phyloP scores from a whole-genome alignment of 2,113 vertebrate species.

The Sarotherodon lohbergeri region DNA sequence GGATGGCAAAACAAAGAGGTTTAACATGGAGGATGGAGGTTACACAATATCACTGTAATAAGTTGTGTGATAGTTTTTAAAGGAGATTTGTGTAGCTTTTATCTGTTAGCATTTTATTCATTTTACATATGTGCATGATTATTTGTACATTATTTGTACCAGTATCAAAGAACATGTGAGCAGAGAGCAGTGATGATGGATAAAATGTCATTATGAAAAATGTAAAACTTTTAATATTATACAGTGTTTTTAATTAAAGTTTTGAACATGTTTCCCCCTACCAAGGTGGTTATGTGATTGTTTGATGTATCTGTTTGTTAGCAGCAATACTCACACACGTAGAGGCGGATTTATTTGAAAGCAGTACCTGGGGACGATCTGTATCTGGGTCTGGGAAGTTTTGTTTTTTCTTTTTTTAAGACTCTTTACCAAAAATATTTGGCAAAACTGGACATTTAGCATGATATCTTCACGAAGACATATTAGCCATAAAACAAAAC shows the following conservation, averaged over 20 bases:
- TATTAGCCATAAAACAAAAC: neutral
- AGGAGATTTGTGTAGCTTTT: neutral
- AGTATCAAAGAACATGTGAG: neutral
- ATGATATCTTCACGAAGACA: neutral
- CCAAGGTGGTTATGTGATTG: neutral
- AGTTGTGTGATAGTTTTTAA: neutral
- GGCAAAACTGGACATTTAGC: neutral
- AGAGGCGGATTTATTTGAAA: neutral
- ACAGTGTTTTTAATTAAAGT: neutral
- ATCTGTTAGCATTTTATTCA: neutral
- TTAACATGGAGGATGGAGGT: neutral
- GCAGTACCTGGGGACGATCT: accelerated
- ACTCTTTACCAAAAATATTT: neutral
- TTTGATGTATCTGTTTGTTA: neutral
- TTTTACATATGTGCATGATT: neutral
- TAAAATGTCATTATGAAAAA: neutral
- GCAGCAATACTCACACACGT: neutral
- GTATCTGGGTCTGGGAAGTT: neutral
- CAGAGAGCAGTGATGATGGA: neutral
- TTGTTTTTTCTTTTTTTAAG: neutral
- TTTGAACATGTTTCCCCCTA: neutral
- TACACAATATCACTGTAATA: neutral
- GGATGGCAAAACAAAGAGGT: neutral
- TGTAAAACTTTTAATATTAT: neutral
- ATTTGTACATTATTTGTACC: neutral